Evolutionary conservation across 2,113 vertebrate species (phyloP).

Genomic region (Trichomycterus rosablanca): DNA sequence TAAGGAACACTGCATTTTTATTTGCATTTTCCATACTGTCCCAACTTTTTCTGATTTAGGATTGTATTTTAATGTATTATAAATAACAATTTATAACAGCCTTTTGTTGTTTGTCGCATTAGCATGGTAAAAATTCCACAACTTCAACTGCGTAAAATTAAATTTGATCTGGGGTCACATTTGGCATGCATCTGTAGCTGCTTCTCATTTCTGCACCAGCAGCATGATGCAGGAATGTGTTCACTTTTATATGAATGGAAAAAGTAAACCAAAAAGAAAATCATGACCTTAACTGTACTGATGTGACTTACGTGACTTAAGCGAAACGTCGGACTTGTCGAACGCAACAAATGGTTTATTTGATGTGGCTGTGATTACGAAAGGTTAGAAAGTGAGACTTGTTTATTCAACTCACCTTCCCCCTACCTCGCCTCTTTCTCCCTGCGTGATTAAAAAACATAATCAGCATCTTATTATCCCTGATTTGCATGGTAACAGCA

Average conservation of each 20-base stretch:
- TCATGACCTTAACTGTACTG: neutral
- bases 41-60: too few relatives aligned
- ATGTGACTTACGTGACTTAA: neutral
- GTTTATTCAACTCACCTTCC: slow-evolving; percentile 36
- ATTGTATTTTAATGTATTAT: too few relatives aligned
- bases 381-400: slow-evolving; percentile 37
- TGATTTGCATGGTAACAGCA: slow-evolving; percentile 51
- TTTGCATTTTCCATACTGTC: too few relatives aligned
- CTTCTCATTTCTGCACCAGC: slow-evolving; percentile 17
- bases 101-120: slow-evolving; percentile 14
- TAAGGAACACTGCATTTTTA: too few relatives aligned
- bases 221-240: slow-evolving; percentile 6
- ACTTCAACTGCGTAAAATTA: slow-evolving; percentile 20
- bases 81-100: neutral
- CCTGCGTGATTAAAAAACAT: slow-evolving; percentile 48
- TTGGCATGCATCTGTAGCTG: slow-evolving; percentile 10
- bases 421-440: slow-evolving; percentile 28
- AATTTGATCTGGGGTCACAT: slow-evolving; percentile 17
- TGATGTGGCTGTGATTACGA: slow-evolving; percentile 27
- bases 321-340: neutral
- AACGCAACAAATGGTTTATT: slow-evolving; percentile 9
- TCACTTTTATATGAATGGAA: neutral
- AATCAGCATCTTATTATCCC: slow-evolving; percentile 50
- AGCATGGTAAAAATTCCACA: slow-evolving; percentile 17
- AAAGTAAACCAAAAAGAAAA: too few relatives aligned